Evolutionary conservation across 2,888 invertebrate genomes (phyloP), one percentile per base, ranked within the genome.

Genomic region (Sinotaia quadrata): DNA sequence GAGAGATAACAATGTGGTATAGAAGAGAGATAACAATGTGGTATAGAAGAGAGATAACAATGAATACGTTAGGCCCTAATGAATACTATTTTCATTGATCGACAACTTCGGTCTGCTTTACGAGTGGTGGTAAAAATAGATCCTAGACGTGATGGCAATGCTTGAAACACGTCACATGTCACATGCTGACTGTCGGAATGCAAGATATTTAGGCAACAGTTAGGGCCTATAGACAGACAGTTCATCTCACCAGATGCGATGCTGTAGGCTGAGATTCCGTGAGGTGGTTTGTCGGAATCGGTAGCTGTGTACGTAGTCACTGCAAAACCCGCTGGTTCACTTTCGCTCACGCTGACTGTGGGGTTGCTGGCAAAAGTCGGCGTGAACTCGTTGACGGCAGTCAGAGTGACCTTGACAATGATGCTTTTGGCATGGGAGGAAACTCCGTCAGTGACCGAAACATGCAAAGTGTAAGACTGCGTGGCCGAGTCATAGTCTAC

Each of bases 401-500:
- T 69, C 0, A 84, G 71, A 7, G 58, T 68, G 4, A 84, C 72
- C 12, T 57, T 58, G 4, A 83, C 75, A 4, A 71, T 72, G 5
- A 82, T 75, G 3, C 73, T 73, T 4, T 81, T 75, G 8, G 71
- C 66, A 10, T 74, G n/a, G 1, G 67, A 63, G 33, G 68, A 67
- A 10, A 70, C 63, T n/a, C 77, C 76, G 58, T 82, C 83, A 31
- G 71, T 74, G 18, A 80, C 80, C 3, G 69, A 44, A 0, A 80
- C 71, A 21, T 72, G 67, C 27, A 83, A 71, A 8, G 66, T 36
- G 66, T 80, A 83, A 4, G 70, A 72, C 66, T 72, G 72, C 3
- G 68, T 74, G 8, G 72, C 78, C 7, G 75, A 72, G 69, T 84
- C 84, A 66, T 80, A 84, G 65, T 83, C 79, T 8, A 83, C 68